Evolutionary conservation across 2,888 invertebrate genomes (phyloP).

Genomic region (Hypomecis atomaria): DNA sequence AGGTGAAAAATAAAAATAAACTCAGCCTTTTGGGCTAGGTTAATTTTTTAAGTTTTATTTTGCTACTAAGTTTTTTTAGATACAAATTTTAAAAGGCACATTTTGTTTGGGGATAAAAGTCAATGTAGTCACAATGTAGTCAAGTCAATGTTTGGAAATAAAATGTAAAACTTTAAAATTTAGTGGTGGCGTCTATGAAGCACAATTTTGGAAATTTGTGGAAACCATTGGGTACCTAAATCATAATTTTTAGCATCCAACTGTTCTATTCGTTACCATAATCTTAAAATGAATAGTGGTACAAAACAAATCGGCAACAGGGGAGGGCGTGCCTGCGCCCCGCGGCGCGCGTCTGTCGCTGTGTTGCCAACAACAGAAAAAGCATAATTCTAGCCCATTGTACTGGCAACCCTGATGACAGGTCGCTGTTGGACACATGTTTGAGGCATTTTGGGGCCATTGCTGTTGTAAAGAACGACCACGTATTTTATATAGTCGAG

Average conservation of each 20-base stretch:
- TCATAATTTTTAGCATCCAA: neutral
- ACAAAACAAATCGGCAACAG: slow-evolving; percentile 80
- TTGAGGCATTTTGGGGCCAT: slow-evolving; percentile 82
- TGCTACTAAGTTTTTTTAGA: too few species aligned
- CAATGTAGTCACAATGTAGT: too few species aligned
- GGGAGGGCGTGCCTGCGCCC: slow-evolving; percentile 77
- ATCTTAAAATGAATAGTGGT: slow-evolving; percentile 71
- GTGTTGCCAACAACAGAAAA: slow-evolving; percentile 79
- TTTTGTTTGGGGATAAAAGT: too few species aligned
- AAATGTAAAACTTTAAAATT: too few species aligned
- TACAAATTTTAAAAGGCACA: too few species aligned
- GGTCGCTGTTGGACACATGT: slow-evolving; percentile 83
- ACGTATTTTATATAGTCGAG: neutral
- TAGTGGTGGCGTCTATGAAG: too few species aligned
- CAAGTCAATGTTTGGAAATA: too few species aligned
- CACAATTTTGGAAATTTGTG: too few species aligned
- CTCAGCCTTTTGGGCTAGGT: too few species aligned
- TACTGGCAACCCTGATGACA: slow-evolving; percentile 81
- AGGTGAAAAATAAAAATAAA: too few species aligned
- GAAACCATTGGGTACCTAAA: neutral
- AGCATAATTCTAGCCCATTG: slow-evolving; percentile 77
- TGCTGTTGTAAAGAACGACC: slow-evolving; percentile 60
- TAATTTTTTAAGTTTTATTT: too few species aligned
- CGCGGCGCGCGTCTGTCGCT: slow-evolving; percentile 81
- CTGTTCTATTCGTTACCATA: slow-evolving; percentile 42